These are phyloP conservation scores for Ascaphus truei DNA, from an alignment of 2,113 vertebrate species.

Conservation along the genomic window DNA sequence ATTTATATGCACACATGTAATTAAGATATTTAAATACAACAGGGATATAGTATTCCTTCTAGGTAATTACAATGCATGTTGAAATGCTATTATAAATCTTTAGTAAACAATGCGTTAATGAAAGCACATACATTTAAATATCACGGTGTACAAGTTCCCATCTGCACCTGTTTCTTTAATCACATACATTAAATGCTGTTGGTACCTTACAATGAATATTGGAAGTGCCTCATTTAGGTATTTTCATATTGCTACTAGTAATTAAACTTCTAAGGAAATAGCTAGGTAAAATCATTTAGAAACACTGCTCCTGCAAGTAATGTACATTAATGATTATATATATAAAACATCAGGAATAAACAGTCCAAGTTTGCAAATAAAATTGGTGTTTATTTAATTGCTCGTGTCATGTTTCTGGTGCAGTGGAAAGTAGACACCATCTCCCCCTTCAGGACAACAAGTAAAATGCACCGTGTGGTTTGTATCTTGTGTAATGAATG, in stretches of 20 bases:
- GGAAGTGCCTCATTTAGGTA: not conserved
- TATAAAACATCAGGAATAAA: too few relatives aligned
- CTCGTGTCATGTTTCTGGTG: not conserved
- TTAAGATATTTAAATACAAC: too few relatives aligned
- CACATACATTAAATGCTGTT: not conserved
- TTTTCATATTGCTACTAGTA: not conserved
- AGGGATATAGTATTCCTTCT: too few relatives aligned
- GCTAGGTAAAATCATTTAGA: not conserved
- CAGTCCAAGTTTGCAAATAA: not conserved
- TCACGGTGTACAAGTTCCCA: not conserved
- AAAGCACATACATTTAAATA: not conserved
- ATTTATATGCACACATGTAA: too few relatives aligned
- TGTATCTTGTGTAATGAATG: too few relatives aligned
- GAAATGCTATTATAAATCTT: too few relatives aligned
- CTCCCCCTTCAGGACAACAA: conserved; percentile 13
- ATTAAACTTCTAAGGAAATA: not conserved
- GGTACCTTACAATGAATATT: not conserved
- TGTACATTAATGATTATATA: too few relatives aligned
- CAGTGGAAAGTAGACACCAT: not conserved
- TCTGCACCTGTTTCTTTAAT: not conserved
- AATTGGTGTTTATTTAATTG: not conserved
- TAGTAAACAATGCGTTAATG: not conserved
- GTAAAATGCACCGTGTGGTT: too few relatives aligned
- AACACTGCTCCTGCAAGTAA: not conserved
- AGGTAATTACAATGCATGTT: too few relatives aligned